These are phyloP conservation scores for Amphipyra berbera DNA, from an alignment of 2,888 invertebrate species.

Conservation along the genomic window DNA sequence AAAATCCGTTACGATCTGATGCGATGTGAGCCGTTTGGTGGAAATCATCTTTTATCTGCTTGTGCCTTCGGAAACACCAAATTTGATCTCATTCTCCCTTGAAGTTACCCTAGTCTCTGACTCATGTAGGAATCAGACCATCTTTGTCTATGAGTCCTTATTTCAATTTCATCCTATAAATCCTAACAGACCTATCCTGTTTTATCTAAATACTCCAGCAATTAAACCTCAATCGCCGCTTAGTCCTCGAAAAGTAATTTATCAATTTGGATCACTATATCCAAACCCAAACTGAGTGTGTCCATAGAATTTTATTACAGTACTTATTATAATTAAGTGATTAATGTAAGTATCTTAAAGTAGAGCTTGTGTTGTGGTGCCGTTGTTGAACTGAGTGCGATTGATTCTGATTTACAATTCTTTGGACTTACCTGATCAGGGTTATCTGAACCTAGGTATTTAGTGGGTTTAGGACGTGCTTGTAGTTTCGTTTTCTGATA, in stretches of 20 bases:
- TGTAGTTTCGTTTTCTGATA: not conserved
- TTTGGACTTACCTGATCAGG: constrained; percentile 12
- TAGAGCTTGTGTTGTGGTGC: constrained; percentile 38
- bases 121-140: not conserved
- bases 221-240: constrained; percentile 38
- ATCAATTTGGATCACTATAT: constrained; percentile 44
- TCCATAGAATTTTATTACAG: constrained; percentile 45
- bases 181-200: constrained; percentile 16
- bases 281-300: constrained; percentile 35
- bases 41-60: too few species aligned
- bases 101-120: too few species aligned
- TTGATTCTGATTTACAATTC: constrained; percentile 17
- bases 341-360: constrained; percentile 49
- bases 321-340: constrained; percentile 60
- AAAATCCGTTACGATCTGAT: too few species aligned
- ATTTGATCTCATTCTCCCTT: too few species aligned
- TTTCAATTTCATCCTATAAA: constrained; percentile 5
- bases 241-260: constrained; percentile 45
- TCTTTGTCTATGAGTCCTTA: constrained; percentile 22
- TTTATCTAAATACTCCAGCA: constrained; percentile 21
- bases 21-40: too few species aligned
- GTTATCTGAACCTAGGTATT: not conserved
- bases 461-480: too few species aligned
- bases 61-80: too few species aligned
- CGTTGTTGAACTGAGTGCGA: constrained; percentile 40